Evolutionary conservation across 2,888 invertebrate genomes (phyloP).

Genomic region (Amiota minor): DNA sequence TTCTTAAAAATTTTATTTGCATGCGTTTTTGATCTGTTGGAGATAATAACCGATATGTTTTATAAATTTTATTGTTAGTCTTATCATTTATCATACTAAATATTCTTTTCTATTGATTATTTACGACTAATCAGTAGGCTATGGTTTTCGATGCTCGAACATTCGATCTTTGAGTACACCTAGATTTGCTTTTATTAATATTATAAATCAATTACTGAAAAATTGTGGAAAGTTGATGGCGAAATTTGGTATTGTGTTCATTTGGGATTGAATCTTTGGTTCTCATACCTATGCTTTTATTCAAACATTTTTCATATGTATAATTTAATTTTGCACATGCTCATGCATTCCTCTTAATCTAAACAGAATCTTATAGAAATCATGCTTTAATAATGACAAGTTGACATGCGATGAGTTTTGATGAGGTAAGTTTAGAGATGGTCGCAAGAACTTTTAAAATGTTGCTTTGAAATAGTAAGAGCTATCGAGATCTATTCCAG

Average conservation of each 20-base stretch:
- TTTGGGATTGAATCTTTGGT: constrained; percentile 32
- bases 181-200: no score
- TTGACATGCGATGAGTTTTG: constrained; percentile 20
- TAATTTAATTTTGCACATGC: constrained; percentile 43
- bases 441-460: neutral
- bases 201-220: no score
- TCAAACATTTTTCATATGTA: constrained; percentile 21
- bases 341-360: constrained; percentile 42
- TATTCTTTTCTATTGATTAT: constrained; percentile 37
- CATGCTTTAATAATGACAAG: constrained; percentile 16
- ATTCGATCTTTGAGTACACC: no score
- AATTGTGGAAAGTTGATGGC: no score
- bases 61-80: constrained; percentile 66
- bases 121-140: no score
- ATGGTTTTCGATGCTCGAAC: no score
- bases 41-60: constrained; percentile 61
- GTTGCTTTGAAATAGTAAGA: neutral
- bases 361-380: constrained; percentile 9
- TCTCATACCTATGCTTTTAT: constrained; percentile 38
- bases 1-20: constrained; percentile 64
- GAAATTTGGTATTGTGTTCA: no score
- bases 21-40: constrained; percentile 70
- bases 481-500: neutral
- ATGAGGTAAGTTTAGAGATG: neutral
- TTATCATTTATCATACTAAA: constrained; percentile 46